Evolutionary conservation across 2,888 invertebrate genomes (phyloP).

Genomic region (Sarcophaga carnaria): DNA sequence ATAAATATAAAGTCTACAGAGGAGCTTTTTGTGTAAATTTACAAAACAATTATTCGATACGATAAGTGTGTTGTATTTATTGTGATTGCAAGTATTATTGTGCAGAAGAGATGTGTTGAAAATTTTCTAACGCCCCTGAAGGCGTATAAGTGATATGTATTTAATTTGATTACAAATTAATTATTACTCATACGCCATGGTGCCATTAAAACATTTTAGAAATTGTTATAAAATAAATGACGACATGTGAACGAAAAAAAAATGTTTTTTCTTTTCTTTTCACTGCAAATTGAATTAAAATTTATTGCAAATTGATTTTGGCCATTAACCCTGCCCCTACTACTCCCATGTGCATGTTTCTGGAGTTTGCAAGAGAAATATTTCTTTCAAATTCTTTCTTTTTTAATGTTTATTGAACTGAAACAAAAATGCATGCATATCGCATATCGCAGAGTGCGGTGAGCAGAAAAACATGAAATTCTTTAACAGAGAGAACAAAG

Average conservation of each 20-base stretch:
- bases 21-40: background rate
- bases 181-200: slow-evolving; percentile 31
- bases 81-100: background rate
- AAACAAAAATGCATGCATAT: slow-evolving; percentile 17
- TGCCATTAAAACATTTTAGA: no score
- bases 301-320: background rate
- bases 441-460: no score
- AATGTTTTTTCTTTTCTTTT: no score
- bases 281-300: background rate
- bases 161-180: slow-evolving; percentile 3
- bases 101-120: background rate
- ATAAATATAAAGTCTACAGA: background rate
- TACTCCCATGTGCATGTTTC: background rate
- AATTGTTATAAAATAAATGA: no score
- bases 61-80: background rate
- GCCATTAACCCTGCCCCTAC: background rate
- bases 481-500: slow-evolving; percentile 30
- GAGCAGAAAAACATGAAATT: slow-evolving; percentile 10
- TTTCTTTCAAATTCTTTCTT: background rate
- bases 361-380: background rate
- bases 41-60: background rate
- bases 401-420: slow-evolving; percentile 51
- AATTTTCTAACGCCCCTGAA: background rate
- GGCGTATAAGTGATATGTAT: slow-evolving; percentile 18
- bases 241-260: no score